These are phyloP conservation scores for Tachina fera DNA, from an alignment of 2,888 invertebrate species.

Conservation along the genomic window DNA sequence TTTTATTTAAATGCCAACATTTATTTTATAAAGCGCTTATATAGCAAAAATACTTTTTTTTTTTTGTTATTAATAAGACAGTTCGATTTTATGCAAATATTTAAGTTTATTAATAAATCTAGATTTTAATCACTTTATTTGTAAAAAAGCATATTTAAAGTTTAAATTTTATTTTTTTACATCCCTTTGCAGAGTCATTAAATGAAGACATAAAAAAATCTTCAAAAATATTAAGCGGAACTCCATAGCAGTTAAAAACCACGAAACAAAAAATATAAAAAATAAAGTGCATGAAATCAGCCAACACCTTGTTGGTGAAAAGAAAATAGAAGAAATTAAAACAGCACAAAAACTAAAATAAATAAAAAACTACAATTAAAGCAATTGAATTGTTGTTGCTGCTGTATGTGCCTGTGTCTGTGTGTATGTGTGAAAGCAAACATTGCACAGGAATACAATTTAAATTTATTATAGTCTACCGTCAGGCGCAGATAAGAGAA, in stretches of 20 bases:
- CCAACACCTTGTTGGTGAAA: slow-evolving; percentile 41
- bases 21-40: too few species aligned
- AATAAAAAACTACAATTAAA: neutral
- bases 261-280: neutral
- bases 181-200: slow-evolving; percentile 62
- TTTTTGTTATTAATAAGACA: too few species aligned
- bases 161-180: slow-evolving; percentile 17
- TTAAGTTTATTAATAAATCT: slow-evolving; percentile 8
- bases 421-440: neutral
- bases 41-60: too few species aligned
- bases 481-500: slow-evolving; percentile 54
- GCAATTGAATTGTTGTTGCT: slow-evolving; percentile 4
- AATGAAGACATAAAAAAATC: slow-evolving; percentile 44
- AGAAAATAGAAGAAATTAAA: slow-evolving; percentile 1
- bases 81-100: neutral
- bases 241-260: neutral
- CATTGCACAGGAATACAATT: slow-evolving; percentile 11
- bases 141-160: neutral
- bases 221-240: slow-evolving; percentile 21
- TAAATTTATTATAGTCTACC: slow-evolving; percentile 60
- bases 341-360: neutral
- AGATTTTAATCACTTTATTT: slow-evolving; percentile 33
- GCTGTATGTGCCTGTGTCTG: neutral
- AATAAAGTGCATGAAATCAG: neutral
- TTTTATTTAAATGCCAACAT: too few species aligned